These are phyloP conservation scores for Tupiocoris notatus DNA, from an alignment of 2,888 invertebrate species.

Conservation along the genomic window DNA sequence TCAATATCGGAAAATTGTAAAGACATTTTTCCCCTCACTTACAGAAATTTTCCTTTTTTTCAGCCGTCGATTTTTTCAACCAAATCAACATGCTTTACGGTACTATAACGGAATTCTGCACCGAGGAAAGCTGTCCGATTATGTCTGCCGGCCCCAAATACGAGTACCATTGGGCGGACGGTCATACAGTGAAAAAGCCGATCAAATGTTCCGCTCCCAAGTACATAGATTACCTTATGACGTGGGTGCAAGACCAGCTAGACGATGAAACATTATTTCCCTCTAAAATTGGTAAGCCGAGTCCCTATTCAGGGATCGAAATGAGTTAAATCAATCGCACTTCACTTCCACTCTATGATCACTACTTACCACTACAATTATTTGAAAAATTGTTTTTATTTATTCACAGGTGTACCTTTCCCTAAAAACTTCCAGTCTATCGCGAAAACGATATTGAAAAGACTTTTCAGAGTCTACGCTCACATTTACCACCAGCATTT, in stretches of 20 bases:
- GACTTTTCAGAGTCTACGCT: slow-evolving; percentile 97
- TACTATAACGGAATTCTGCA: slow-evolving; percentile 99
- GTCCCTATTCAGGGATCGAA: no score
- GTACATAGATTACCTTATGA: slow-evolving; percentile 99
- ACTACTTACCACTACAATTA: no score
- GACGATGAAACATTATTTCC: slow-evolving; percentile 98
- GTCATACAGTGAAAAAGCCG: slow-evolving; percentile 95
- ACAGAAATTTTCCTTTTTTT: no score
- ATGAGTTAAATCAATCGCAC: no score
- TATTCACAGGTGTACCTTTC: slow-evolving; percentile 82
- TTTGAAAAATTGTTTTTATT: slow-evolving; percentile 16
- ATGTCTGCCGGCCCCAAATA: slow-evolving; percentile 99
- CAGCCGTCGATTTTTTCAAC: slow-evolving; percentile 99
- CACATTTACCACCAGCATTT: slow-evolving; percentile 99
- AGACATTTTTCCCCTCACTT: no score
- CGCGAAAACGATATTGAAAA: slow-evolving; percentile 96
- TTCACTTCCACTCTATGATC: no score
- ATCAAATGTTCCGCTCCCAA: slow-evolving; percentile 98
- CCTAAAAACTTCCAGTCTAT: slow-evolving; percentile 95
- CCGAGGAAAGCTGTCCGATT: slow-evolving; percentile 93
- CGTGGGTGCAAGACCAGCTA: slow-evolving; percentile 98
- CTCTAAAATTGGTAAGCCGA: slow-evolving; percentile 84
- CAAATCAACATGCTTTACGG: slow-evolving; percentile 99
- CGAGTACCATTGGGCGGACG: slow-evolving; percentile 99
- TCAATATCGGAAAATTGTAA: no score